Evolutionary conservation across 2,888 invertebrate species (phyloP), one percentile per base, ranked within the genome.

Genomic region (Entomobrya proxima): DNA sequence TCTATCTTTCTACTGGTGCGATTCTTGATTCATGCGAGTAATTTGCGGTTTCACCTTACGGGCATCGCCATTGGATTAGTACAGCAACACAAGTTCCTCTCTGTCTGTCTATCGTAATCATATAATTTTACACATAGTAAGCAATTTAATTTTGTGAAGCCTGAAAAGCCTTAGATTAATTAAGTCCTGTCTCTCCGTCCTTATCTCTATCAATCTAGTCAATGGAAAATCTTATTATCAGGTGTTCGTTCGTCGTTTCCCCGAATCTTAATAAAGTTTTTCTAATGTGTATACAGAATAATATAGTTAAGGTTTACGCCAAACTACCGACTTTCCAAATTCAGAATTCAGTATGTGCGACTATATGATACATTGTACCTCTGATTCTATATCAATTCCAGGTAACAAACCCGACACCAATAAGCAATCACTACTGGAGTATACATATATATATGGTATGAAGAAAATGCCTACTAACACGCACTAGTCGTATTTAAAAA

Each of bases 1-100:
- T n/a, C n/a, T n/a, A n/a, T n/a, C n/a, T n/a, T n/a, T 47, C 47
- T 47, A 11, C 47, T 15, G 9, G n/a, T 47, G 47, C 27, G 15
- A 27, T 55, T 7, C n/a, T 47, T 55, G 55, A 27, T 24, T 13
- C 55, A 3, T 9, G 55, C n/a, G 18, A 64, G 35, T 2, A 37
- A 37, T 37, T 64, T 37, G 64, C 37, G 64, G 37, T 18, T 64
- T 64, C 37, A 64, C 64, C 64, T 64, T 64, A 24, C 24, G 55
- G 61, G 61, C 30, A 61, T 61, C 30, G 32, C 4, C 61, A 52
- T n/a, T n/a, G n/a, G n/a, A n/a, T n/a, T n/a, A n/a, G n/a, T n/a
- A n/a, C n/a, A n/a, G n/a, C n/a, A n/a, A n/a, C n/a, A 21, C 52
- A 61, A 30, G 30, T 15, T 21, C 21, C 52, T 32, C 21, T 61